Evolutionary conservation across 2,797 vertebrate genomes (phyloP).

Genomic region (Phrynocephalus vlangalii): DNA sequence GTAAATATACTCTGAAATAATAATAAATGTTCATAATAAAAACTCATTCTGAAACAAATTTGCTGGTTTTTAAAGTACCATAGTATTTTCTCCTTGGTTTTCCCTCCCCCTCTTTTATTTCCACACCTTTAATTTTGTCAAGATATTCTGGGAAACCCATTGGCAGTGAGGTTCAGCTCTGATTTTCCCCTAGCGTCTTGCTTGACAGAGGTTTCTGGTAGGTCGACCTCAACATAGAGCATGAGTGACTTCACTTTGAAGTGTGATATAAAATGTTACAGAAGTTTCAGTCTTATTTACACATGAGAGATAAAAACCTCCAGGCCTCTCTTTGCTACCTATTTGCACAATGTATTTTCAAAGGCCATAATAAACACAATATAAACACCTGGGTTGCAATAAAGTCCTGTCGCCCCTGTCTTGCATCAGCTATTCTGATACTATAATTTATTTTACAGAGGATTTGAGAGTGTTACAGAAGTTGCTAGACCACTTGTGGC

Average conservation of each 20-base stretch:
- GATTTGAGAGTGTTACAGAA: constrained; percentile 56
- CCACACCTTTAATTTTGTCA: no score
- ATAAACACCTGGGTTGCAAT: constrained; percentile 35
- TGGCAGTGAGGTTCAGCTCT: not conserved
- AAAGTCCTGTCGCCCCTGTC: constrained; percentile 36
- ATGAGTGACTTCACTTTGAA: not conserved
- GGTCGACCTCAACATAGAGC: not conserved
- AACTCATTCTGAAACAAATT: no score
- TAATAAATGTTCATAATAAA: no score
- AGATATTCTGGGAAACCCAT: not conserved
- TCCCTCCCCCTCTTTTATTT: no score
- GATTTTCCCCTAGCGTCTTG: not conserved
- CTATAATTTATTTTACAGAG: constrained; percentile 60
- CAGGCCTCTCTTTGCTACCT: accelerated
- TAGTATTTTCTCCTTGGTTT: no score
- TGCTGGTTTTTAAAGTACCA: no score
- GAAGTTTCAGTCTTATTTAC: not conserved
- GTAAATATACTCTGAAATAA: no score
- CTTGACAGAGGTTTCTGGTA: not conserved
- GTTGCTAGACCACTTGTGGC: constrained; percentile 46
- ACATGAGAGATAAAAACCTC: not conserved
- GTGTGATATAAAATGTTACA: not conserved
- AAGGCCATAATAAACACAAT: not conserved
- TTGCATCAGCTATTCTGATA: constrained; percentile 66
- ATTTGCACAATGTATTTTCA: not conserved